Percentiles rank a stretch among this genome's conserved stretches.
phyloP scores from a whole-genome alignment of 2,888 invertebrate species.

The Cyclophora albipunctata region DNA sequence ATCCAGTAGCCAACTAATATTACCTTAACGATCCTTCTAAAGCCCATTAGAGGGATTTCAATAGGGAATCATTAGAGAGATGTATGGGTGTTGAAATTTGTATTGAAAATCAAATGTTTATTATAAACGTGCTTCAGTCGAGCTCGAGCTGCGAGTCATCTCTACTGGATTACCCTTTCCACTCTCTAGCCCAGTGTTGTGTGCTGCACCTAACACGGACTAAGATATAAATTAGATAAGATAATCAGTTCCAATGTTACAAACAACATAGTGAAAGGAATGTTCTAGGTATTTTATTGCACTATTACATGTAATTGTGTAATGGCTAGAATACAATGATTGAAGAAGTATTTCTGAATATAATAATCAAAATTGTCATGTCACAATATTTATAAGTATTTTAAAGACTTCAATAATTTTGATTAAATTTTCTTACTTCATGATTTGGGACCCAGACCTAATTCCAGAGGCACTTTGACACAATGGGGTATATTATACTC shows the following conservation, averaged over 20 bases:
- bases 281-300: too few relatives aligned
- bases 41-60: slow-evolving; percentile 24
- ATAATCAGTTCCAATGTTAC: slow-evolving; percentile 11
- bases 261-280: slow-evolving; percentile 5
- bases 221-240: slow-evolving; percentile 9
- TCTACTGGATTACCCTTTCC: slow-evolving; percentile 10
- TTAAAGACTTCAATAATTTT: too few relatives aligned
- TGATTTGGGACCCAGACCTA: too few relatives aligned
- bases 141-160: background rate
- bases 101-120: slow-evolving; percentile 21
- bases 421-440: too few relatives aligned
- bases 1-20: slow-evolving; percentile 14
- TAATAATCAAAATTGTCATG: too few relatives aligned
- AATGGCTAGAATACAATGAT: too few relatives aligned
- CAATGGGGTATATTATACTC: too few relatives aligned
- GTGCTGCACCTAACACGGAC: slow-evolving; percentile 1
- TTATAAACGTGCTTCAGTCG: slow-evolving; percentile 13
- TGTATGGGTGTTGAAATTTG: slow-evolving; percentile 23
- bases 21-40: slow-evolving; percentile 23
- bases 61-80: slow-evolving; percentile 28
- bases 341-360: too few relatives aligned
- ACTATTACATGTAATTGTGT: too few relatives aligned
- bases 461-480: too few relatives aligned
- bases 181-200: slow-evolving; percentile 6
- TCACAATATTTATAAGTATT: too few relatives aligned